Evolutionary conservation across 2,888 invertebrate species (phyloP), one percentile per base, ranked within the genome.

Genomic region (Dyspetes luteomarginatus): DNA sequence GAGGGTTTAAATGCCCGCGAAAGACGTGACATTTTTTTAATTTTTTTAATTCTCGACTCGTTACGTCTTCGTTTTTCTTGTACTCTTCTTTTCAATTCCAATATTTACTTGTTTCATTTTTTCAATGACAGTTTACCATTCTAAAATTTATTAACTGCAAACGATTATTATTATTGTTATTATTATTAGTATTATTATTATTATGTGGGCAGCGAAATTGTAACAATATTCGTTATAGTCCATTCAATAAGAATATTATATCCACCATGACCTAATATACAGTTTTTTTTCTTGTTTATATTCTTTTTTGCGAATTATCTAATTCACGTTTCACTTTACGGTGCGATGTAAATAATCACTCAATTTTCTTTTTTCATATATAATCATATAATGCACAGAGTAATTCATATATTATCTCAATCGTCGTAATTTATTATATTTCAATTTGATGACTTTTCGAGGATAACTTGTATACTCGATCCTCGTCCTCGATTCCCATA

Each of bases 181-280:
- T n/a, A 45, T n/a, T n/a, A n/a, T n/a, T n/a, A n/a, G n/a, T 45
- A n/a, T 3, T 5, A 45, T n/a, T 45, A 45, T 45, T 1, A 45
- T 45, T 4, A 2, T 15, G 15, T 15, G 15, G 17, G 45, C 17
- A 2, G 3, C 15, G 48, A 36, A n/a, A 12, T 36, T 26, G 30
- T 60, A 9, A 3, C 12, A 19, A 4, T 30, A 67, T 22, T 72
- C 45, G 7, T 50, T 73, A 52, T 48, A 75, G 68, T 71, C 75
- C 80, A 72, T 75, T 80, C 65, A 67, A 62, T 60, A 67, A n/a
- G 75, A 71, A 80, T 80, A 76, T 80, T 80, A 80, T 80, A 76
- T 76, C 80, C 72, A 76, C 19, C 76, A 72, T 76, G 71, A 80
- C 65, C 60, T 80, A 67, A 80, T 75, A 67, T 72, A 80, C 76